Base-by-base conservation (phyloP, 2,888 invertebrate genomes). In the Hylaea fasciaria region DNA sequence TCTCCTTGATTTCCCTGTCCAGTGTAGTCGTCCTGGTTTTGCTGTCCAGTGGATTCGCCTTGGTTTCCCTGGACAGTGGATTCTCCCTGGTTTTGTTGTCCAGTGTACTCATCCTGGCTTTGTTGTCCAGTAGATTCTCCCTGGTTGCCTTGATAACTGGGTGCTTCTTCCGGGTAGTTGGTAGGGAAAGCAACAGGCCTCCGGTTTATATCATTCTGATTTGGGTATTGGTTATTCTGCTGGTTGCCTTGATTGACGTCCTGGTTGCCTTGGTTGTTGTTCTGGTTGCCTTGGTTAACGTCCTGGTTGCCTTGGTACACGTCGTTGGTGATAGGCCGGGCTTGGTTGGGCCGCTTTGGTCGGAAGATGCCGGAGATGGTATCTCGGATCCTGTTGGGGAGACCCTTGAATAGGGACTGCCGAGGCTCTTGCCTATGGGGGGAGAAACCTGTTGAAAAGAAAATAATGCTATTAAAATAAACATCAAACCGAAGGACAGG, bases 141-240 rank as follows among this genome's bases (percentile, higher is more conserved):
- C 17, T 44, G 53, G 22, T 53, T 53, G 8, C 22, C 17, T 45
- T 37, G 53, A 11, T 12, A 13, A 45, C 44, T 47, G 43, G 69
- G 69, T 8, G 63, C 65, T 57, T 66, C 69, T 46, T 58, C 56
- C 9, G 66, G 69, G 14, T 50, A 44, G 10, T 62, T 44, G 10
- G 66, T 69, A 1, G 68, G 68, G 53, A 69, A 69, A 1, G 59
- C 59, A 0, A 69, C 65, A 5, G 68, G 65, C 39, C 62, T 57
- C 22, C 61, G 64, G 0, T 41, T 43, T 7, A 49, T 40, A 17
- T 57, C 51, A 44, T 68, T 62, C 12, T 56, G 46, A 28, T 40
- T 48, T 17, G 50, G 54, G 14, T 51, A 54, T 16, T 58, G 45
- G 47, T 65, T 52, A 8, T 32, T 10, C 32, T 32, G 32, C 10